A percentile compares a stretch with the other conserved stretches of the same genome.
Conservation (phyloP, 53 echinoderm and acorn worm species). For the Mesocentrotus franciscanus region DNA sequence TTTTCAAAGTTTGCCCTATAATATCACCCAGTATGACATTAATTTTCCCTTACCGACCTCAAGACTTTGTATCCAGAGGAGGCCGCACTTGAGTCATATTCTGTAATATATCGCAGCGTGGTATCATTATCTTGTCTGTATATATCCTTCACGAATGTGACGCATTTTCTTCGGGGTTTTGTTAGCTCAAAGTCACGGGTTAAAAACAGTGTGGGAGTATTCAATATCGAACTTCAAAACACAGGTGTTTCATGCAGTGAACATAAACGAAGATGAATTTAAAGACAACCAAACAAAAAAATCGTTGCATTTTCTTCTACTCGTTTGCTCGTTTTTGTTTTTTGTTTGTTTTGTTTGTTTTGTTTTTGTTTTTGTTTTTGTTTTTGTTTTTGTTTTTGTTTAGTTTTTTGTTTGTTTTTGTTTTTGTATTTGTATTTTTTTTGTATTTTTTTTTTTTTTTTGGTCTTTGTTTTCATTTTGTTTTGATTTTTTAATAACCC, state of each 20-base stretch:
- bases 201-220: neutral
- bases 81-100: neutral
- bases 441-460: neutral
- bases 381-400: neutral
- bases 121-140: neutral
- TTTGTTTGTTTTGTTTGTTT: too few species aligned
- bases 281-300: neutral
- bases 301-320: too few species aligned
- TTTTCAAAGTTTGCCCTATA: neutral
- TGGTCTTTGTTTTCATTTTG: neutral
- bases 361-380: too few species aligned
- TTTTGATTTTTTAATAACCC: neutral
- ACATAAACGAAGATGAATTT: neutral
- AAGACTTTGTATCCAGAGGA: neutral
- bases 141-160: slow-evolving; percentile 20
- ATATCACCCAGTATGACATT: neutral
- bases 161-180: neutral
- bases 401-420: neutral
- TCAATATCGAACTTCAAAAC: neutral
- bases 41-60: neutral
- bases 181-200: neutral
- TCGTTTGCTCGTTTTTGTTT: too few species aligned
- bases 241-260: neutral
- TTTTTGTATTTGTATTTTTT: too few species aligned
- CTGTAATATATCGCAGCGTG: neutral